Conservation (phyloP, 2,888 invertebrate species). For the Eurytoma californica region DNA sequence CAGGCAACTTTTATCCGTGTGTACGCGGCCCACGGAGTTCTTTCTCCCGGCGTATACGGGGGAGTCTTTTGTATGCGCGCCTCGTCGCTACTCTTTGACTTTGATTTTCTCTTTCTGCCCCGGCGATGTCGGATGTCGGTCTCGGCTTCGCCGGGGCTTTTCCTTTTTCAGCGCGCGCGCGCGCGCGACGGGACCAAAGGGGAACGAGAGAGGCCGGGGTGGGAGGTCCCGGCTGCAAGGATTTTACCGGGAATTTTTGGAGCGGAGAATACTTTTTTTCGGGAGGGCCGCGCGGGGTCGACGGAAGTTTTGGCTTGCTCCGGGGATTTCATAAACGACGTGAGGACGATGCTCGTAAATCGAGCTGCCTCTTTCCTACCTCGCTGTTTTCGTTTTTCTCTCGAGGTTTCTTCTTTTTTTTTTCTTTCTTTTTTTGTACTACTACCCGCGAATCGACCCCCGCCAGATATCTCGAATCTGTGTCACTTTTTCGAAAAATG, state of each 20-base stretch:
- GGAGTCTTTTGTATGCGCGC: slow-evolving; percentile 36
- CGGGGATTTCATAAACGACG: slow-evolving; percentile 17
- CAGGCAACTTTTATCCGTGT: not conserved
- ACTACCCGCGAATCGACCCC: no score
- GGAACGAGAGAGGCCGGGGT: not conserved
- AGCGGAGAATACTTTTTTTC: slow-evolving; percentile 42
- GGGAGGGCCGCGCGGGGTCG: not conserved
- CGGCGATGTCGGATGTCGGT: slow-evolving; percentile 24
- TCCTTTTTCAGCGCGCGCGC: not conserved
- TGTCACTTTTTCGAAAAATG: no score
- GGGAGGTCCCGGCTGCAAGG: not conserved
- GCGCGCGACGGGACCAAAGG: not conserved
- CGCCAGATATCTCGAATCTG: no score
- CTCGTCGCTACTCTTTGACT: slow-evolving; percentile 41
- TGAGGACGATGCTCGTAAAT: slow-evolving; percentile 12
- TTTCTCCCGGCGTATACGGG: not conserved
- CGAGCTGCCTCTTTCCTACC: slow-evolving; percentile 4
- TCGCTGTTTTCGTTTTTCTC: no score
- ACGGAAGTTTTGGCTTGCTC: slow-evolving; percentile 8
- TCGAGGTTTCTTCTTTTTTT: no score
- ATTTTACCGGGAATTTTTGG: slow-evolving; percentile 45
- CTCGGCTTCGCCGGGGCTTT: not conserved
- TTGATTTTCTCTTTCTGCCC: slow-evolving; percentile 44
- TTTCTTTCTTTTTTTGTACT: no score
- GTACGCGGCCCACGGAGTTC: not conserved